Evolutionary conservation across 1,140 invertebrate species (phyloP).

Genomic region (Chironomus tepperi): DNA sequence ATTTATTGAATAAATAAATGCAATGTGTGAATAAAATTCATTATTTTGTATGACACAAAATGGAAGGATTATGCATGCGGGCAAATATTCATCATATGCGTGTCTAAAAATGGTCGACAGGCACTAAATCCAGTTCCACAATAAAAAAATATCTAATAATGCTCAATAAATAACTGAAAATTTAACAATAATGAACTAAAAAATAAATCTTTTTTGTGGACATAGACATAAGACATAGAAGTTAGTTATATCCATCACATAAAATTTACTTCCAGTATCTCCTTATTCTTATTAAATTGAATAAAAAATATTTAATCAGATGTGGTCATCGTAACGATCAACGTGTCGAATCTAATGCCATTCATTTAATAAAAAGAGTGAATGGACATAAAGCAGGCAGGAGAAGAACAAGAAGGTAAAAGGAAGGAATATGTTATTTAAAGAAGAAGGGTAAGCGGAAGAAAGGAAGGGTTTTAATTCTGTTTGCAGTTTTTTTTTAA

Average conservation of each 20-base stretch:
- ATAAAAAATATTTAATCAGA: conserved; percentile 11
- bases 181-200: too few species aligned
- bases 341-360: conserved; percentile 22
- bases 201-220: neutral
- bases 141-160: too few species aligned
- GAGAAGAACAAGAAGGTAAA: neutral
- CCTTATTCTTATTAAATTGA: neutral
- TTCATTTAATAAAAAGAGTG: neutral
- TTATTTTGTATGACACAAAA: too few species aligned
- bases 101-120: too few species aligned
- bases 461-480: neutral
- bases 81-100: too few species aligned
- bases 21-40: too few species aligned
- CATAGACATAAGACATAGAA: neutral
- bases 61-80: too few species aligned
- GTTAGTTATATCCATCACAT: neutral
- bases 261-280: neutral
- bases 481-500: neutral
- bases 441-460: neutral
- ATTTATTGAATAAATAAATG: too few species aligned
- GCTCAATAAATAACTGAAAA: too few species aligned
- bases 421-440: too few species aligned
- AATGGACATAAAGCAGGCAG: neutral
- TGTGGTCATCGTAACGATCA: conserved; percentile 22
- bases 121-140: too few species aligned